A percentile compares a stretch with the other conserved stretches of the same genome.
These are phyloP conservation scores for Gambusia yucatana DNA, from an alignment of 2,797 vertebrate genomes.

Conservation along the genomic window DNA sequence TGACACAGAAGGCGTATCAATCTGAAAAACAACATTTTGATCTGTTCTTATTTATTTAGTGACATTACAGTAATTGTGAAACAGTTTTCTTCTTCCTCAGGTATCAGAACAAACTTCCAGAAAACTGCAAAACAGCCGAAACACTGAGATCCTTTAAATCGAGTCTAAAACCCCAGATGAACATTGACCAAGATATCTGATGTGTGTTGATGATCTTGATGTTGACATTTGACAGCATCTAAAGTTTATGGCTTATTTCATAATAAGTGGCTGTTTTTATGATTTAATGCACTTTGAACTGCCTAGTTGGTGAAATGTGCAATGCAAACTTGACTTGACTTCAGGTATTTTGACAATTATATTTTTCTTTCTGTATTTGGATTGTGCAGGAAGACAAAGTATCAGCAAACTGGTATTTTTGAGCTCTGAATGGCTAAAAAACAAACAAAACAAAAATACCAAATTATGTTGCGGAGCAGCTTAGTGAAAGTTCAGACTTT, in stretches of 20 bases:
- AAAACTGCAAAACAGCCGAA: no score
- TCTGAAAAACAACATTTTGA: not conserved
- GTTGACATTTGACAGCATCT: no score
- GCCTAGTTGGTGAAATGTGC: no score
- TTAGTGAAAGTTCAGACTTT: not conserved
- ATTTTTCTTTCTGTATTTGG: not conserved
- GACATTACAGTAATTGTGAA: not conserved
- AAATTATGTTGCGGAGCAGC: not conserved
- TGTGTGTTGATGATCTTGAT: no score
- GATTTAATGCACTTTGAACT: no score
- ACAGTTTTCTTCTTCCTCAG: not conserved
- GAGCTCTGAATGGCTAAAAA: not conserved
- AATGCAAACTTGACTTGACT: no score
- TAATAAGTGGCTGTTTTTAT: no score
- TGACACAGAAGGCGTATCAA: not conserved
- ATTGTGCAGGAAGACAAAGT: not conserved
- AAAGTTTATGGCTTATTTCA: no score
- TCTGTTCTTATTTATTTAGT: not conserved
- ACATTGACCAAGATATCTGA: no score
- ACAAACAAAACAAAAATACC: not conserved
- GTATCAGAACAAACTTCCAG: no score
- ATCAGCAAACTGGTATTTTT: not conserved
- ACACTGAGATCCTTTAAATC: no score
- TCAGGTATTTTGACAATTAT: not conserved
- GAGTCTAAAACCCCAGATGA: no score